These are phyloP conservation scores for Lasius fuliginosus DNA, from an alignment of 2,888 invertebrate species.

Conservation along the genomic window DNA sequence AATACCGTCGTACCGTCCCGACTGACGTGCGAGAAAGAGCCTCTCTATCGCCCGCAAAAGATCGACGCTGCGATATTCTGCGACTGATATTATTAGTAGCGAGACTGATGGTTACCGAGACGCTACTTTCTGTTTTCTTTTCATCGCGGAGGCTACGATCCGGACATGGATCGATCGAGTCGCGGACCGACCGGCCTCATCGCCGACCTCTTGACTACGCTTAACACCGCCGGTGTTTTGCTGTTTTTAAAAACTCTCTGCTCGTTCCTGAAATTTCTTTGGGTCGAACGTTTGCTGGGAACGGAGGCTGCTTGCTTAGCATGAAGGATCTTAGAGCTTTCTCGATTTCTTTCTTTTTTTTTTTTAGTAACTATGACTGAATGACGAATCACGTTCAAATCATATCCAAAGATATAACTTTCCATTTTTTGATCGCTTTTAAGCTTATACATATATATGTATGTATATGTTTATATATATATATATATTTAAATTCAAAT, in stretches of 20 bases:
- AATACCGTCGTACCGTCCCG: constrained; percentile 14
- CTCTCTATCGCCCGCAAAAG: constrained; percentile 63
- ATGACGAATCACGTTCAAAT: constrained; percentile 28
- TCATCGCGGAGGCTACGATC: constrained; percentile 29
- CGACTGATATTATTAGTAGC: constrained; percentile 51
- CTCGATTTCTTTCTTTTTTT: constrained; percentile 6
- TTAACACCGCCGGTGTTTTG: constrained; percentile 10
- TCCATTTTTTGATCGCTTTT: constrained; percentile 22
- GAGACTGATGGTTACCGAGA: constrained; percentile 61
- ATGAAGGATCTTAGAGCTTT: constrained; percentile 40
- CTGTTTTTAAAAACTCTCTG: constrained; percentile 25
- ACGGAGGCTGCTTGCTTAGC: constrained; percentile 49
- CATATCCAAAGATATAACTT: constrained; percentile 28
- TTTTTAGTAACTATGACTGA: constrained; percentile 33
- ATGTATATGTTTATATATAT: too few species aligned
- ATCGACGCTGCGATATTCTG: constrained; percentile 42
- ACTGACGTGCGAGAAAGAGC: constrained; percentile 55
- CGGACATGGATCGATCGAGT: constrained; percentile 33
- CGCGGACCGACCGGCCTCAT: constrained; percentile 21
- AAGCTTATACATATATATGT: constrained; percentile 9
- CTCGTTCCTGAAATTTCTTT: constrained; percentile 47
- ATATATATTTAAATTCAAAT: too few species aligned
- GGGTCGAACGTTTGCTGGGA: constrained; percentile 53
- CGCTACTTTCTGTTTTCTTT: constrained; percentile 54
- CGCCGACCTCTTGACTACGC: constrained; percentile 18